These are phyloP conservation scores for Pholis gunnellus DNA, from an alignment of 2,113 vertebrate species.

Conservation along the genomic window DNA sequence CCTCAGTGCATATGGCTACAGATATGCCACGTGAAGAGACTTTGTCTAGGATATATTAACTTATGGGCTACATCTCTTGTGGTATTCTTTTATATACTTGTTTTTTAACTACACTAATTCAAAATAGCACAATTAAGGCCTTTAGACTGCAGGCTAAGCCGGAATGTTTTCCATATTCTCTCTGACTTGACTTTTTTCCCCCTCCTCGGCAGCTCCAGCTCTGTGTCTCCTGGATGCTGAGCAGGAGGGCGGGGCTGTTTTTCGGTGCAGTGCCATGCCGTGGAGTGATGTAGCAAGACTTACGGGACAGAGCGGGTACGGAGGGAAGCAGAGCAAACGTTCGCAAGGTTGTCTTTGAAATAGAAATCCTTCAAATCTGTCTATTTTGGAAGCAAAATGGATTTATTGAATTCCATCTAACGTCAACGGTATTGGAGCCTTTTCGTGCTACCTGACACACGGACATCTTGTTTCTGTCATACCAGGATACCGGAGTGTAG, in stretches of 20 bases:
- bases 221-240: slow-evolving; percentile 78
- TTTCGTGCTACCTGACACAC: slow-evolving; percentile 31
- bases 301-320: slow-evolving; percentile 44
- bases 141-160: background rate
- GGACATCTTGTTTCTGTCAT: slow-evolving; percentile 67
- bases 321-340: background rate
- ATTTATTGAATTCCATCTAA: slow-evolving; percentile 40
- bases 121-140: accelerated
- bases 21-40: background rate
- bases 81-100: background rate
- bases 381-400: slow-evolving; percentile 31
- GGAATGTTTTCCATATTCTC: background rate
- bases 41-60: background rate
- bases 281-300: slow-evolving; percentile 63
- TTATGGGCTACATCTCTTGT: background rate
- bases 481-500: slow-evolving; percentile 6
- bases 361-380: background rate
- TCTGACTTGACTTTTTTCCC: slow-evolving; percentile 15
- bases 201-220: slow-evolving; percentile 18
- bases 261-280: slow-evolving; percentile 66
- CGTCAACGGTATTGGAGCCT: background rate
- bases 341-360: background rate
- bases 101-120: background rate
- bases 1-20: too few species aligned
- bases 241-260: slow-evolving; percentile 79